These are phyloP conservation scores for Murina feae DNA, from an alignment of 2,113 vertebrate genomes.

Conservation along the genomic window DNA sequence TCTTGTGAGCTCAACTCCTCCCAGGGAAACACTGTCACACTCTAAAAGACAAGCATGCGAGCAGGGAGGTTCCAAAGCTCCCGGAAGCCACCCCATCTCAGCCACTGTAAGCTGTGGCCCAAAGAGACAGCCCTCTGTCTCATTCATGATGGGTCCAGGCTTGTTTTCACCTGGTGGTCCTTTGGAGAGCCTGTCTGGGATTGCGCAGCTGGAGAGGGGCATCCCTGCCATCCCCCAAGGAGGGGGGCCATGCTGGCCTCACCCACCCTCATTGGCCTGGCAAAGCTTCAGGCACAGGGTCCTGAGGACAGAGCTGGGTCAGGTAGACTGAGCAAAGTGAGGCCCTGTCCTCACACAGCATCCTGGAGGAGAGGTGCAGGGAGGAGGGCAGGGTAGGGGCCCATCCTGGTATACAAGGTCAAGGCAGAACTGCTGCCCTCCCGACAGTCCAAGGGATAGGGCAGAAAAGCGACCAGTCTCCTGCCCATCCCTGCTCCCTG, in stretches of 20 bases:
- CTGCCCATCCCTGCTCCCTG: no score
- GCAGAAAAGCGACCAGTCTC: background rate
- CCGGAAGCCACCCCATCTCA: accelerated
- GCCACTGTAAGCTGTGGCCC: background rate
- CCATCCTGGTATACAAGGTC: background rate
- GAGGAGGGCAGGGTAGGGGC: background rate
- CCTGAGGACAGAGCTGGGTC: background rate
- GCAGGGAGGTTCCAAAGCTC: background rate
- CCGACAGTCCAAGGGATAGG: background rate
- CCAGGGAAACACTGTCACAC: background rate
- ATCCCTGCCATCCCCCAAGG: no score
- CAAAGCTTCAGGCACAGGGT: background rate
- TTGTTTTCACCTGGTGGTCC: no score
- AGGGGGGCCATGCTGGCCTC: background rate
- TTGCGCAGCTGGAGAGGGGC: no score
- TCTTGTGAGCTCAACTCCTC: background rate
- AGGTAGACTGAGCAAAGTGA: background rate
- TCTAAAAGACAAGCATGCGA: background rate
- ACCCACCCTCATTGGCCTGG: background rate
- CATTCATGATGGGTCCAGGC: background rate
- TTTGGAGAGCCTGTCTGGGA: no score
- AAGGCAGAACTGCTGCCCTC: background rate
- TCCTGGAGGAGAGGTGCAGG: background rate
- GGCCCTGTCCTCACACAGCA: background rate
- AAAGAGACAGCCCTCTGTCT: background rate